These are phyloP conservation scores for Chelmon rostratus DNA, from an alignment of 2,797 vertebrate genomes.

Conservation along the genomic window DNA sequence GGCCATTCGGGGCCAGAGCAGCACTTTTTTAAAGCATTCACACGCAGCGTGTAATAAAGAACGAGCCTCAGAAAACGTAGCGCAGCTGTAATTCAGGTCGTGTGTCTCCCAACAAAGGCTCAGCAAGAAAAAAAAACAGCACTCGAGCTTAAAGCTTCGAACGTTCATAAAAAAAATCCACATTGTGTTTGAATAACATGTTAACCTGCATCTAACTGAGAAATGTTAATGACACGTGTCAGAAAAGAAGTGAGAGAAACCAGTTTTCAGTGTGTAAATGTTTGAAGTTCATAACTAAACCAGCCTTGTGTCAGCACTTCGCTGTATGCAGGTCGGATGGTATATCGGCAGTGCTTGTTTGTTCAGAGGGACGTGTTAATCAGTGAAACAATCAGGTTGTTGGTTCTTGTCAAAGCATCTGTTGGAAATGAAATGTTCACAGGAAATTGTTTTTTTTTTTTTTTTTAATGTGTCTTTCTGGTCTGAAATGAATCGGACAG, in stretches of 20 bases:
- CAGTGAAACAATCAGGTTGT: conserved; percentile 3
- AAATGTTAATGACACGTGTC: background rate
- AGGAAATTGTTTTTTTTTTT: conserved; percentile 35
- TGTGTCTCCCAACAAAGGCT: background rate
- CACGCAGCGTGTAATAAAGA: background rate
- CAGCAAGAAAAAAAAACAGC: background rate
- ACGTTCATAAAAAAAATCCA: background rate
- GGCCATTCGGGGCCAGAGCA: too few relatives aligned
- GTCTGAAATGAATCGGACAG: conserved; percentile 10
- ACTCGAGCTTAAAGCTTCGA: background rate
- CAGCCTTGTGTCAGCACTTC: background rate
- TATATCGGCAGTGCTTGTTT: background rate
- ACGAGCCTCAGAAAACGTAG: background rate
- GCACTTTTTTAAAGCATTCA: background rate
- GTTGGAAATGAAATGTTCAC: conserved; percentile 39
- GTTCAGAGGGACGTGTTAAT: background rate
- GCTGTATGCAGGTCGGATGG: background rate
- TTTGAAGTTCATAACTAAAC: background rate
- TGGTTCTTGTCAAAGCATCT: conserved; percentile 40
- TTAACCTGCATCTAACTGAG: background rate
- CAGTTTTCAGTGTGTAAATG: background rate
- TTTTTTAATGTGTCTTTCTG: conserved; percentile 20
- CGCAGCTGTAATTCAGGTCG: background rate
- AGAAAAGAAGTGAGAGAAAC: background rate
- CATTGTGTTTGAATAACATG: background rate